phyloP scores from a whole-genome alignment of 2,888 invertebrate species.

The Tolmerus cingulatus region DNA sequence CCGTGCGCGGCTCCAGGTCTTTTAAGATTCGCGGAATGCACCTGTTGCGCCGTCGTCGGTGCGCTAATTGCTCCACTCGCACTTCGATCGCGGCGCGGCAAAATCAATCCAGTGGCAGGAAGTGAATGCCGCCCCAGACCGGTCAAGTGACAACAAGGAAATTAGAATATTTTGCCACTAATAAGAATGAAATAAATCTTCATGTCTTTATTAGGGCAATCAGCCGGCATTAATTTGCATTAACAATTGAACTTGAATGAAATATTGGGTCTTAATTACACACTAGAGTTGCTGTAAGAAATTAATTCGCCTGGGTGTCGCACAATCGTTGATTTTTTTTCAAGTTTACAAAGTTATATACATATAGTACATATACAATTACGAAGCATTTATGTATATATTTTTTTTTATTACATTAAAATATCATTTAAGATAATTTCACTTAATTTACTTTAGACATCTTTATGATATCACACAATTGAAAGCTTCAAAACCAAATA shows the following conservation, averaged over 20 bases:
- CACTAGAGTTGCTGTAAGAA: background rate
- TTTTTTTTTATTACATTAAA: too few relatives aligned
- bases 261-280: background rate
- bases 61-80: constrained; percentile 34
- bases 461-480: too few relatives aligned
- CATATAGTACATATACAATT: too few relatives aligned
- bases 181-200: constrained; percentile 16
- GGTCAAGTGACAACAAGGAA: background rate
- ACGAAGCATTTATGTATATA: too few relatives aligned
- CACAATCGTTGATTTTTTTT: background rate
- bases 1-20: background rate
- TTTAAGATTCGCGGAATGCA: constrained; percentile 43
- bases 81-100: background rate
- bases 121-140: constrained; percentile 10
- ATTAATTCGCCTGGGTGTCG: background rate
- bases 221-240: background rate
- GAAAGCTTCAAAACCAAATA: too few relatives aligned
- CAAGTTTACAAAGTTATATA: background rate
- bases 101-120: constrained; percentile 11
- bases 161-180: background rate
- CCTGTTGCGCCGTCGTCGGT: constrained; percentile 16
- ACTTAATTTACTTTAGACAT: too few relatives aligned
- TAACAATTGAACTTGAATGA: background rate
- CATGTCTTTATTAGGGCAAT: background rate
- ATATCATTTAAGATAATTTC: too few relatives aligned